These are phyloP conservation scores for Rotaria socialis DNA, from an alignment of 2,888 invertebrate genomes.

Conservation along the genomic window DNA sequence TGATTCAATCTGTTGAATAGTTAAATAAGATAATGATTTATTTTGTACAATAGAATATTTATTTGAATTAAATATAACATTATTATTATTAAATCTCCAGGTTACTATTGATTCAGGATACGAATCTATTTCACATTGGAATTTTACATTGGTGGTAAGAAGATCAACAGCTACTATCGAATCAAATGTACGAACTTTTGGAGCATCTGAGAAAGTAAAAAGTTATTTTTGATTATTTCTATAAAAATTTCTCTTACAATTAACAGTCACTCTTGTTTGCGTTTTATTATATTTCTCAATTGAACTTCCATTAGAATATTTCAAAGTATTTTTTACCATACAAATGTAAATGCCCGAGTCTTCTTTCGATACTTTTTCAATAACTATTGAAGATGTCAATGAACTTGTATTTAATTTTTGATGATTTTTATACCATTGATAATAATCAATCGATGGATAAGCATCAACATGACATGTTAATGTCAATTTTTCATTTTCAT, in stretches of 20 bases:
- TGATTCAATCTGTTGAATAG: neutral
- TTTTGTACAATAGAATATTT: conserved; percentile 21
- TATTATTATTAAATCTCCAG: neutral
- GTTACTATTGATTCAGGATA: neutral
- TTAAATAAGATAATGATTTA: neutral
- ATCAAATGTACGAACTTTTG: neutral
- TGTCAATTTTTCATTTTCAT: neutral
- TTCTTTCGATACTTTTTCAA: neutral
- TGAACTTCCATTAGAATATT: neutral
- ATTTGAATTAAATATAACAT: neutral
- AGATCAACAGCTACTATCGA: neutral
- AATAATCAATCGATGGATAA: conserved; percentile 6
- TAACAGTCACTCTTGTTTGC: neutral
- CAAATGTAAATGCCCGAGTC: neutral
- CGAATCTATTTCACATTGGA: conserved; percentile 24
- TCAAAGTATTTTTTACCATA: neutral
- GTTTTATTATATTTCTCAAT: conserved; percentile 8
- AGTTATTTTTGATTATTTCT: too few relatives aligned
- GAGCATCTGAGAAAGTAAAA: neutral
- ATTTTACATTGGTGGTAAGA: neutral
- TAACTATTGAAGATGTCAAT: neutral
- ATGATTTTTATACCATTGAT: conserved; percentile 36
- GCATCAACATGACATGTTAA: neutral
- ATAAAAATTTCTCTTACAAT: neutral
- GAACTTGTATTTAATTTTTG: neutral